Evolutionary conservation across 2,797 vertebrate genomes (phyloP).

Genomic region (Acomys russatus): DNA sequence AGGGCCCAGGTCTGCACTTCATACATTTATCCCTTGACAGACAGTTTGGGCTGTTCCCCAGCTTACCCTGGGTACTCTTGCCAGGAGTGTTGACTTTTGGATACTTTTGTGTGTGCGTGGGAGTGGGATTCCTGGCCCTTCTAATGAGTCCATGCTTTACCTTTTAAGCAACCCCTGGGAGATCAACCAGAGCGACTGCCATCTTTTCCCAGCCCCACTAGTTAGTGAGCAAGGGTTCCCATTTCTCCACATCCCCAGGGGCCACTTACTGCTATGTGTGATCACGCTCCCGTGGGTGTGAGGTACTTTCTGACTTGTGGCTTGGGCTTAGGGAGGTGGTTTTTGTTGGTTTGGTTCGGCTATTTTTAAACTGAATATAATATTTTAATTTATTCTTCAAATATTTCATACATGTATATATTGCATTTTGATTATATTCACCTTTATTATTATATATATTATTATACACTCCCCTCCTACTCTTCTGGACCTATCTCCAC

Average conservation of each 20-base stretch:
- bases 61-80: too few relatives aligned
- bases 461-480: background rate
- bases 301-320: background rate
- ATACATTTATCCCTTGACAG: background rate
- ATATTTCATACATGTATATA: background rate
- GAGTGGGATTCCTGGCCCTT: background rate
- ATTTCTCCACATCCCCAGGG: background rate
- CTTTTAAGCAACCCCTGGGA: background rate
- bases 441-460: too few relatives aligned
- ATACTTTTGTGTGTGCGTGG: background rate
- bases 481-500: background rate
- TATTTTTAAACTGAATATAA: background rate
- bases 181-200: background rate
- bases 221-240: background rate
- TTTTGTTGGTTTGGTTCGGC: background rate
- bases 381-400: background rate
- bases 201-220: background rate
- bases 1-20: background rate
- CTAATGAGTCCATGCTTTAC: background rate
- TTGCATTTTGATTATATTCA: background rate
- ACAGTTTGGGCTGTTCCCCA: background rate
- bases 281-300: rapidly evolving
- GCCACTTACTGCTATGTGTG: background rate
- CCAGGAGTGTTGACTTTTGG: background rate
- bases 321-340: background rate